Base-by-base conservation (phyloP, 2,113 vertebrate species). In the Puntigrus tetrazona region DNA sequence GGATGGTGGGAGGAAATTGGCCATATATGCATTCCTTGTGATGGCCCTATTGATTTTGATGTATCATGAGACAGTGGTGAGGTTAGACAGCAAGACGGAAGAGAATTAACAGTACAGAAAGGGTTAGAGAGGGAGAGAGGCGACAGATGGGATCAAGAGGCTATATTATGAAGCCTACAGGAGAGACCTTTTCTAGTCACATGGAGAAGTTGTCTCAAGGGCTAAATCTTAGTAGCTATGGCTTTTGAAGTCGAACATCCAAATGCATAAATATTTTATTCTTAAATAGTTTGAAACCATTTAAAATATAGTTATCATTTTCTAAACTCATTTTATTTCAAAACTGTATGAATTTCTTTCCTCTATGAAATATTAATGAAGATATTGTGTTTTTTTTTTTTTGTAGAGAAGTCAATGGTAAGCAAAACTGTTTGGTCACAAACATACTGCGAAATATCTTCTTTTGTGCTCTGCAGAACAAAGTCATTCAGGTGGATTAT, bases 31-130 rank as follows among this genome's bases (percentile, higher is more conserved):
- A n/a, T 81, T 78, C 76, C 81, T 63, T 84, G 87, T 82, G 84
- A 88, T 72, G 52, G 63, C 70, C 77, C 43, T 85, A 88, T 88
- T 88, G 87, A 88, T 88, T 88, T 88, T 76, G 80, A 86, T 65
- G 78, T 88, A 84, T 88, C 84, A 81, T 76, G 77, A 88, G 52
- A 81, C 70, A 29, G 27, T 77, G 36, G 38, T 79, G 41, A 79
- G 83, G 81, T 86, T 86, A 74, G 81, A 88, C 47, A 50, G 36
- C 25, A 5, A 57, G 69, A 81, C 8, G 41, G 22, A 75, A 74
- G 16, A 45, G 36, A 45, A 27, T 41, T 29, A 43, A 59, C 14
- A 47, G 20, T 8, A 3, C 43, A 50, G 59, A 38, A 59, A 52
- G 11, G 29, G 14, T 67, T 14, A 20, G 41, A 63, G 38, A 84